Evolutionary conservation across 2,888 invertebrate species (phyloP).

Genomic region (Leucophenga maculata): DNA sequence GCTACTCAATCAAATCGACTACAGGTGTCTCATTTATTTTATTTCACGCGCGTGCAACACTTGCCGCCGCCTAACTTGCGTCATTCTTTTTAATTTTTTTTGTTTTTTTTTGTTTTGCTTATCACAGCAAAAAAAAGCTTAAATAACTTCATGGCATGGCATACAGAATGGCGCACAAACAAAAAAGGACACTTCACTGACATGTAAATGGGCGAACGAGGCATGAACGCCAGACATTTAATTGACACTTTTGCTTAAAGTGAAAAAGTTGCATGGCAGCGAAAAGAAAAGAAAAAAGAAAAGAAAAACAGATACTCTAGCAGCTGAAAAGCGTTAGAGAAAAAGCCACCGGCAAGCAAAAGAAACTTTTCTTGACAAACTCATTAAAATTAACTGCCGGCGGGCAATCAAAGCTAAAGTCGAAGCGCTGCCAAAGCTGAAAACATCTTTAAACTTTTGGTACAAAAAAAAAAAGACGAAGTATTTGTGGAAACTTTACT

Average conservation of each 20-base stretch:
- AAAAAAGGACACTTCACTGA: conserved; percentile 51
- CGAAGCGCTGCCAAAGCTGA: not conserved
- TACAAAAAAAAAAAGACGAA: conserved; percentile 19
- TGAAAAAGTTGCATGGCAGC: conserved; percentile 17
- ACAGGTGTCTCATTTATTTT: conserved; percentile 59
- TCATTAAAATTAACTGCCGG: conserved; percentile 57
- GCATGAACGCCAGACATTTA: conserved; percentile 21
- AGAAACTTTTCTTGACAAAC: conserved; percentile 51
- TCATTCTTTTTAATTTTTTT: not conserved
- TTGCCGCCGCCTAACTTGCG: conserved; percentile 6
- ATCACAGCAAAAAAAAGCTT: conserved; percentile 10
- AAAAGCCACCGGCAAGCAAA: conserved; percentile 20
- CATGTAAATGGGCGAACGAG: conserved; percentile 66
- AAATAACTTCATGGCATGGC: not conserved
- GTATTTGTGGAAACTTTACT: conserved; percentile 19
- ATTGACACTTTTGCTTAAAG: conserved; percentile 31
- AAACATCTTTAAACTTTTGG: not conserved
- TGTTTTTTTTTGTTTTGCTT: too few relatives aligned
- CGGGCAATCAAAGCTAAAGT: conserved; percentile 27
- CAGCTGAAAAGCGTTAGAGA: conserved; percentile 6
- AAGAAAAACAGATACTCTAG: conserved; percentile 1
- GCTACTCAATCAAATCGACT: conserved; percentile 8
- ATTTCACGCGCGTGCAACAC: conserved; percentile 6
- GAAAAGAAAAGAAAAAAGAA: not conserved
- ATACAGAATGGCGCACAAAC: not conserved